Base-by-base conservation (phyloP, 2,797 vertebrate genomes). In the Sebastes hubbsi region DNA sequence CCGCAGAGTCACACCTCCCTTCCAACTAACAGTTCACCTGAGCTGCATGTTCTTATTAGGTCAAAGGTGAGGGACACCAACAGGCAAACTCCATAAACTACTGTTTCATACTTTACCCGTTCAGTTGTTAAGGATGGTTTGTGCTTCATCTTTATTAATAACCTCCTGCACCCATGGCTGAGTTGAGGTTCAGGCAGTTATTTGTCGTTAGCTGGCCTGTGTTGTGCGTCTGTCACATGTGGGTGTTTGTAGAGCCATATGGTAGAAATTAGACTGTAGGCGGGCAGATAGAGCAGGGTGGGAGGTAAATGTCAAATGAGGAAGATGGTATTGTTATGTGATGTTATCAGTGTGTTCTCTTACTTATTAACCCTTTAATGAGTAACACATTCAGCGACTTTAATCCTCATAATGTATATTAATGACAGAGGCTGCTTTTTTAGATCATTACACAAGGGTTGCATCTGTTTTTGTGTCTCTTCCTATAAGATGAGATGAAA, bases 161-260 rank as follows among this genome's bases (percentile, higher is more conserved):
- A 4, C 29, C 32, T 32, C 32, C 27, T 24, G 6, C 20, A 38
- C 2, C 14, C 5, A 1, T 1, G 68, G 36, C 22, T 46, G 20
- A 32, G 69, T 20, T 66, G 58, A 25, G 32, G 74, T 27, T 60
- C 13, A 75, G 75, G 24, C 24, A 24, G 24, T 24, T 24, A 24
- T 64, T 65, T 84, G 87, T 78, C 79, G 84, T 86, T 71, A 24
- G 8, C 46, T 78, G 70, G 32, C 25, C 72, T 36, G 14, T 77
- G 65, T 30, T 52, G 0, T 32, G 56, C n/a, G 79, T 89, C 87
- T 90, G 71, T 66, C 82, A 82, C 79, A 58, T 82, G 88, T 93
- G 81, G 90, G 88, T 2, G 87, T 88, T 34, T 72, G 25, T 66
- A 38, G 72, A 75, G 4, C 64, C 14, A 32, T 2, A 2, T 22